These are phyloP conservation scores for Colletes gigas DNA, from an alignment of 1,140 invertebrate genomes.

Conservation along the genomic window DNA sequence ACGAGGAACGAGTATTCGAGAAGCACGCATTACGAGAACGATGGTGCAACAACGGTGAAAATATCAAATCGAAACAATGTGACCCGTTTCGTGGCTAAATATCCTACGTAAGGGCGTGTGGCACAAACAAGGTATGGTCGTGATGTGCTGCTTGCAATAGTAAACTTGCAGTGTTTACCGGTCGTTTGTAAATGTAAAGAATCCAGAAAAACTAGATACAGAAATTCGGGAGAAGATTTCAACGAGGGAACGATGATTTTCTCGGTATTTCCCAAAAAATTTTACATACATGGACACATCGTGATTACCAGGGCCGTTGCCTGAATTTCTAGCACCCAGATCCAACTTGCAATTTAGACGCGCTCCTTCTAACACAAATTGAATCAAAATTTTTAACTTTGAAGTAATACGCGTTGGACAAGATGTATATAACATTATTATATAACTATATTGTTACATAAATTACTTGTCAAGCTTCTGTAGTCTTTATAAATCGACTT, in stretches of 20 bases:
- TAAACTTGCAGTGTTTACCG: background rate
- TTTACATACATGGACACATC: background rate
- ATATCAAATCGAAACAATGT: background rate
- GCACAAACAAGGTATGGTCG: background rate
- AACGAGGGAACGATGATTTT: background rate
- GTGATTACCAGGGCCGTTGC: background rate
- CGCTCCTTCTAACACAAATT: too few species aligned
- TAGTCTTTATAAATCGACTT: too few species aligned
- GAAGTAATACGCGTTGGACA: too few species aligned
- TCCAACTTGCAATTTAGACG: too few species aligned
- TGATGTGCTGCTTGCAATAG: background rate
- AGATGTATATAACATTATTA: too few species aligned
- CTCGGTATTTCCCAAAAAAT: too few species aligned
- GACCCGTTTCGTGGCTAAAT: background rate
- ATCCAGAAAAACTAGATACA: background rate
- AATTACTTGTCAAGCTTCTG: too few species aligned
- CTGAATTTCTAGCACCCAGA: background rate
- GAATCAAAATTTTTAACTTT: too few species aligned
- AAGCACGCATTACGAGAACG: background rate
- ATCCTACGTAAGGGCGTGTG: background rate
- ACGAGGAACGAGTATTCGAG: background rate
- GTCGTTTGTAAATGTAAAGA: conserved; percentile 5
- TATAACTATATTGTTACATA: too few species aligned
- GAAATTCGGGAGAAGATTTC: background rate
- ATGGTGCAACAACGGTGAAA: background rate